These are phyloP conservation scores for Rhinoptilus africanus DNA, from an alignment of 2,113 vertebrate genomes.

Conservation along the genomic window DNA sequence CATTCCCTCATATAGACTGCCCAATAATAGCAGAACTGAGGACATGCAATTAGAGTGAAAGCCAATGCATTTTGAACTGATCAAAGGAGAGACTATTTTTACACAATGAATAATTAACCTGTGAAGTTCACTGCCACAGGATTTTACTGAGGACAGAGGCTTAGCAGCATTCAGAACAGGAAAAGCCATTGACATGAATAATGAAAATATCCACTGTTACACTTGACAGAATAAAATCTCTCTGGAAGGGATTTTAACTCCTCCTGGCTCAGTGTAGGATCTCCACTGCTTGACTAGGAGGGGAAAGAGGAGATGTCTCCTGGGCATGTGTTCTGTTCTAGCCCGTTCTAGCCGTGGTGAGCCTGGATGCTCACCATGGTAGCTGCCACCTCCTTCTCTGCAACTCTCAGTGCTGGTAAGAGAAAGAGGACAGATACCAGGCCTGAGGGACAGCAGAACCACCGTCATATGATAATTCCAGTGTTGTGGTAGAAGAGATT, in stretches of 20 bases:
- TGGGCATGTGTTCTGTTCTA: not conserved
- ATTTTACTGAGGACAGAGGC: not conserved
- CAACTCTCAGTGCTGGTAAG: not conserved
- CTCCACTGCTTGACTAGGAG: not conserved
- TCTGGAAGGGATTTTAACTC: conserved; percentile 12
- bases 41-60: not conserved
- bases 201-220: conserved; percentile 14
- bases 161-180: conserved; percentile 23
- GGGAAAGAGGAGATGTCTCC: not conserved
- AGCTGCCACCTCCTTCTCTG: not conserved
- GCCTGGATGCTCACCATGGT: not conserved
- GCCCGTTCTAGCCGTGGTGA: not conserved
- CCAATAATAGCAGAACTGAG: not conserved
- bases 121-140: not conserved
- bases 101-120: conserved; percentile 57
- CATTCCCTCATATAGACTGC: not conserved
- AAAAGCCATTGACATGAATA: conserved; percentile 36
- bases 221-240: conserved; percentile 34
- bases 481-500: not conserved
- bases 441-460: not conserved
- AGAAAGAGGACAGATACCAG: not conserved
- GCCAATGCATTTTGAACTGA: conserved; percentile 8
- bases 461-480: not conserved
- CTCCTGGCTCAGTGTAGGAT: not conserved
- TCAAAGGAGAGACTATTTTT: conserved; percentile 35